A percentile compares a stretch with the other conserved stretches of the same genome.
These are phyloP conservation scores for Battus philenor DNA, from an alignment of 1,140 invertebrate genomes.

Conservation along the genomic window DNA sequence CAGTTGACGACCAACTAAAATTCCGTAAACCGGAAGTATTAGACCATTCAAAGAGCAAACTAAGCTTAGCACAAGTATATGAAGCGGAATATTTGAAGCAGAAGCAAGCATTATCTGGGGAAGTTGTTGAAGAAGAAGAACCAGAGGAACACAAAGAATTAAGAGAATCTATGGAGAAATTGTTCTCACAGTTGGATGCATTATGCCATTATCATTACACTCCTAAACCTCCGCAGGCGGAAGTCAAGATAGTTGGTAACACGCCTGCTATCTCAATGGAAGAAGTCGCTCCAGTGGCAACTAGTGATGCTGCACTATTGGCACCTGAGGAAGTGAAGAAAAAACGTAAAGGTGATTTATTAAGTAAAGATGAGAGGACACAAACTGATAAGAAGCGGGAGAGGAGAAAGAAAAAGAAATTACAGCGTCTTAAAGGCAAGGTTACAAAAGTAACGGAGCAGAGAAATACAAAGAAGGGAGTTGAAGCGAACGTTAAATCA, in stretches of 20 bases:
- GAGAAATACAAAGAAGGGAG: constrained; percentile 78
- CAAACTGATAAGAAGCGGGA: constrained; percentile 93
- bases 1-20: constrained; percentile 87
- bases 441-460: constrained; percentile 77
- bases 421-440: constrained; percentile 80
- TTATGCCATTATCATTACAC: constrained; percentile 96
- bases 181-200: constrained; percentile 94
- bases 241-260: constrained; percentile 94
- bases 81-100: constrained; percentile 94
- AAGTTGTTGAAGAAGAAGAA: constrained; percentile 81
- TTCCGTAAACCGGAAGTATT: constrained; percentile 94
- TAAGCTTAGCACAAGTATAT: constrained; percentile 96
- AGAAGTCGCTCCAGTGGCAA: constrained; percentile 93
- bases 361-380: constrained; percentile 88
- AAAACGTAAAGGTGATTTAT: constrained; percentile 86
- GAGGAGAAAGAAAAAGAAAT: constrained; percentile 90
- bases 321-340: constrained; percentile 96
- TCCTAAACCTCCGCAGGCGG: constrained; percentile 89
- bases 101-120: constrained; percentile 80
- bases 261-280: constrained; percentile 94
- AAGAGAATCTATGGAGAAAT: constrained; percentile 81
- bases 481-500: constrained; percentile 68
- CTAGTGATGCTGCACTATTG: constrained; percentile 89
- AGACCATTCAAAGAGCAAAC: constrained; percentile 97
- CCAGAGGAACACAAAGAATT: constrained; percentile 87